Evolutionary conservation across 2,797 vertebrate species (phyloP).

Genomic region (Sarcoramphus papa): DNA sequence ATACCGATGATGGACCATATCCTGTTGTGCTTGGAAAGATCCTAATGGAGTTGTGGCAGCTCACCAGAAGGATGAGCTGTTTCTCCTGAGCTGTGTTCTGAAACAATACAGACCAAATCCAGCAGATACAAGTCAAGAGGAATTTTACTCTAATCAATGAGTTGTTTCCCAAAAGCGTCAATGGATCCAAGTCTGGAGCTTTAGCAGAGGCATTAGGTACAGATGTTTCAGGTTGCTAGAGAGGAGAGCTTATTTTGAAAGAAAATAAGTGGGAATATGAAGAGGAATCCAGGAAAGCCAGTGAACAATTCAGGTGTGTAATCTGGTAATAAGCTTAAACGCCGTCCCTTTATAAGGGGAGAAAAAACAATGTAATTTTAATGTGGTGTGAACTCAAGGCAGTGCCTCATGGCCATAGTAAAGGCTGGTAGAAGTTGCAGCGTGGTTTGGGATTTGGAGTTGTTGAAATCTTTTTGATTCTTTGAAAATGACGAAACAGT

Average conservation of each 20-base stretch:
- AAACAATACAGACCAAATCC: neutral
- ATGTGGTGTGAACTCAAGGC: neutral
- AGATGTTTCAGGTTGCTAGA: neutral
- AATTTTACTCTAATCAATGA: neutral
- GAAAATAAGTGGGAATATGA: neutral
- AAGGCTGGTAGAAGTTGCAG: neutral
- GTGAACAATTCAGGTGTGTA: neutral
- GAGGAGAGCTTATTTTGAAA: neutral
- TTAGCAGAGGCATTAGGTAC: neutral
- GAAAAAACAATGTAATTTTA: neutral
- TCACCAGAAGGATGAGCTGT: slow-evolving; percentile 26
- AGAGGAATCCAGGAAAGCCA: neutral
- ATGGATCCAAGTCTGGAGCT: neutral
- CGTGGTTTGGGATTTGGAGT: neutral
- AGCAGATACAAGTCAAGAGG: neutral
- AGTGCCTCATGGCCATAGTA: neutral
- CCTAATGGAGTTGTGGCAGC: neutral
- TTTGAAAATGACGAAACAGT: neutral
- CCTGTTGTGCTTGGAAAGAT: slow-evolving; percentile 31
- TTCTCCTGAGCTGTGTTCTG: neutral
- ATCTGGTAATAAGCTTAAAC: neutral
- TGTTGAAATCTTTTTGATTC: neutral
- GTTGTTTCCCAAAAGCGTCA: neutral
- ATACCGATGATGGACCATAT: neutral
- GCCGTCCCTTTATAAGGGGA: neutral